Evolutionary conservation across 2,888 invertebrate species (phyloP).

Genomic region (Temnothorax ravouxi): DNA sequence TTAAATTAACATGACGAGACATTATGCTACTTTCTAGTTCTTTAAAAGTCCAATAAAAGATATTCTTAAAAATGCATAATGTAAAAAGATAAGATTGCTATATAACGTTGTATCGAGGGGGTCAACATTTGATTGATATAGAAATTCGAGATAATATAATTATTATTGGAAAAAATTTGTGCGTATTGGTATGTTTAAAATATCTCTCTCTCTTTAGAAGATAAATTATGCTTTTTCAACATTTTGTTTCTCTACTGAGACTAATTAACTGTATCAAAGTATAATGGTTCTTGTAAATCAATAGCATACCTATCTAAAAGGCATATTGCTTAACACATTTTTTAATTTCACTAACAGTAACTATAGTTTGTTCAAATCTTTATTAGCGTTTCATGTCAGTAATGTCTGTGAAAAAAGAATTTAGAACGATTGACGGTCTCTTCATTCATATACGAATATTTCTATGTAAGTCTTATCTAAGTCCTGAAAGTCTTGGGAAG

Average conservation of each 20-base stretch:
- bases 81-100: background rate
- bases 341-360: background rate
- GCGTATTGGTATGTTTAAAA: background rate
- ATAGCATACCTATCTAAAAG: background rate
- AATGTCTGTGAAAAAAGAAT: background rate
- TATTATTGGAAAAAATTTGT: background rate
- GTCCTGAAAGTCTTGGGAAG: background rate
- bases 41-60: background rate
- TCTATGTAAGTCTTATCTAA: background rate
- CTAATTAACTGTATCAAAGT: background rate
- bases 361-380: background rate
- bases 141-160: background rate
- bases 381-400: background rate
- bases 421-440: background rate
- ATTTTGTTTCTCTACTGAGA: background rate
- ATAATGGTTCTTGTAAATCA: background rate
- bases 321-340: no score
- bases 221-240: background rate
- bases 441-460: background rate
- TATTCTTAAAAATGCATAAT: background rate
- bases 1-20: background rate
- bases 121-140: background rate
- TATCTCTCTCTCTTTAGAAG: background rate
- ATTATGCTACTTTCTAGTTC: background rate
- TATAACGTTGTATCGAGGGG: background rate